Base-by-base conservation (phyloP, 2,797 vertebrate genomes). In the Cryptoblepharus egeriae region DNA sequence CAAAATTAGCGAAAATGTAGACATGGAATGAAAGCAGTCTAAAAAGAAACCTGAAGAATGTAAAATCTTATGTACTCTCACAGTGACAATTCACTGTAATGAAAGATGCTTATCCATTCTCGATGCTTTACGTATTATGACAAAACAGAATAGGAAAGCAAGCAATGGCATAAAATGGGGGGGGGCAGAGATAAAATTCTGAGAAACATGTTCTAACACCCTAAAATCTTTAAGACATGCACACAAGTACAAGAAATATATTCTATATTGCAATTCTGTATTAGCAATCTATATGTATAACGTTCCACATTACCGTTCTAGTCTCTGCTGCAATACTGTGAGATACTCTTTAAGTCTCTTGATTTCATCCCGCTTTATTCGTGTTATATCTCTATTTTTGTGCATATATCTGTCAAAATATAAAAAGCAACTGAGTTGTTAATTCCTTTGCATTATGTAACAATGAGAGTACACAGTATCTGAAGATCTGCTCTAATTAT, bases 321-420 rank as follows among this genome's bases (percentile, higher is more conserved):
- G 93, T 92, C 98, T 97, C 92, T 99, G 99, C 30, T 99, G 99
- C 88, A 99, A 97, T 89, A 99, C 95, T 0, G 97, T 99, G 90
- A 99, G 96, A 92, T 99, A 98, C 88, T 99, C 99, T 91, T 98
- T 99, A 57, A 99, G 96, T 92, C 98, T 97, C 92, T 98, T 97
- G 96, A 99, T 99, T 94, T 99, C 99, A 93, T 99, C 98, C 60
- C 98, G 96, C 91, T 99, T 99, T 94, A 99, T 97, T 94, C 98
- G 96, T 85, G 98, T 99, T 93, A 98, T 96, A 88, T 99, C 99
- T 92, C 98, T 95, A 94, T 99, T 99, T 96, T 96, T 98, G 94
- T 99, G 97, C 97, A 99, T 99, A 89, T 99, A 99, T 88, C 99
- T 99, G 90, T 75, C 49, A 94, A 70, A 87, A 90, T n/a, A 87